phyloP scores from a whole-genome alignment of 2,113 vertebrate species.

The Vidua macroura region DNA sequence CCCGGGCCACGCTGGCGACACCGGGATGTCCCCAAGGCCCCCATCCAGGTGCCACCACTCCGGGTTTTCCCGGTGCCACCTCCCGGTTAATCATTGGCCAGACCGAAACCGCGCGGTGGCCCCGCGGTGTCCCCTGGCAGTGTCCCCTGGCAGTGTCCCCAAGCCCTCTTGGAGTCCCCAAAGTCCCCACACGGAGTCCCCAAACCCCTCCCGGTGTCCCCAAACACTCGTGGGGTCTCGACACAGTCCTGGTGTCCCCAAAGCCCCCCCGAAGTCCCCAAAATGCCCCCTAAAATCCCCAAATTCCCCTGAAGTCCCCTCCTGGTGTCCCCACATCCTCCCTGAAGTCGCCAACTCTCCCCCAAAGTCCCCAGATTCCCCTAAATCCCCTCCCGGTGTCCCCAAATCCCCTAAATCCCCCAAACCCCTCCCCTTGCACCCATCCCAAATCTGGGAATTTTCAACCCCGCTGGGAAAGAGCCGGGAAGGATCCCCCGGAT shows the following conservation, averaged over 20 bases:
- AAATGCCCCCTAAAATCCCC: too few relatives aligned
- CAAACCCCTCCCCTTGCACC: fast-evolving
- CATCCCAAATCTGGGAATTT: neutral
- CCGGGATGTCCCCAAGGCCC: neutral
- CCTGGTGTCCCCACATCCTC: neutral
- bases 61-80: neutral
- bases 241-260: neutral
- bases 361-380: too few relatives aligned
- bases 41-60: neutral
- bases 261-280: too few relatives aligned
- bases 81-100: constrained; percentile 83
- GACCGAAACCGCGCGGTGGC: constrained; percentile 69
- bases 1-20: neutral
- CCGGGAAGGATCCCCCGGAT: neutral
- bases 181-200: too few relatives aligned
- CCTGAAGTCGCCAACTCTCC: neutral
- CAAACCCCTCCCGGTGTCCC: neutral
- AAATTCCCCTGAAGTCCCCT: too few relatives aligned
- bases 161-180: neutral
- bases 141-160: neutral
- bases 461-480: neutral
- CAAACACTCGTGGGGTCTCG: neutral
- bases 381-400: too few relatives aligned
- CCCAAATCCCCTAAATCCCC: neutral
- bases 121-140: neutral